Base-by-base conservation (phyloP, 2,797 vertebrate species). In the Steatocranus sp. region DNA sequence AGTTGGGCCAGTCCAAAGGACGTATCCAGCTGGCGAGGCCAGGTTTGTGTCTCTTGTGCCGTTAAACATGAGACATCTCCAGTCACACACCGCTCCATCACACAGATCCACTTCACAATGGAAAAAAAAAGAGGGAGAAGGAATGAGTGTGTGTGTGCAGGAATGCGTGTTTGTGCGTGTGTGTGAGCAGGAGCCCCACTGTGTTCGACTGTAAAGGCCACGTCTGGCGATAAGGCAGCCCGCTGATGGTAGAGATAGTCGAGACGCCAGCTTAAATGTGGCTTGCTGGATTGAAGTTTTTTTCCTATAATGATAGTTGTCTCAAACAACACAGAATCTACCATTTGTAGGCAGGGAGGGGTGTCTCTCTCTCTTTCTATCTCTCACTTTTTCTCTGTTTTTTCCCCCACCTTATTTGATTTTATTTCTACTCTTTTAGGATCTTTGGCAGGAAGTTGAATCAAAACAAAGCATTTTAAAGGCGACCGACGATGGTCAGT, bases 211-310 rank as follows among this genome's bases (percentile, higher is more conserved):
- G 91, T 83, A 25, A 90, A 92, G 91, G 88, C 92, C 85, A 75
- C 78, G 89, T 95, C 94, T 95, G 94, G 92, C 91, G 88, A 94
- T 96, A 90, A 89, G 91, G 89, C 92, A 87, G 94, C 89, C 93
- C 95, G 90, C 93, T 94, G 95, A 94, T 95, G 94, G 94, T 87
- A 76, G 92, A 95, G 96, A 96, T 95, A 95, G 91, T 93, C 75
- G 90, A 94, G 95, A 96, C 94, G 94, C 96, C 96, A 95, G 93
- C 89, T 95, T 91, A 92, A 92, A 89, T 91, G 95, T 93, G 93
- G 94, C 94, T 93, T 92, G 92, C 92, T 91, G 84, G 95, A 93
- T 93, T 88, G 81, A 94, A 95, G 95, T 95, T 95, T 63, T 61
- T 63, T 91, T 94, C 89, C 93, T 93, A 87, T 94, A 93, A 93